Base-by-base conservation (phyloP, 1,140 invertebrate genomes). In the Trissolcus basalis region DNA sequence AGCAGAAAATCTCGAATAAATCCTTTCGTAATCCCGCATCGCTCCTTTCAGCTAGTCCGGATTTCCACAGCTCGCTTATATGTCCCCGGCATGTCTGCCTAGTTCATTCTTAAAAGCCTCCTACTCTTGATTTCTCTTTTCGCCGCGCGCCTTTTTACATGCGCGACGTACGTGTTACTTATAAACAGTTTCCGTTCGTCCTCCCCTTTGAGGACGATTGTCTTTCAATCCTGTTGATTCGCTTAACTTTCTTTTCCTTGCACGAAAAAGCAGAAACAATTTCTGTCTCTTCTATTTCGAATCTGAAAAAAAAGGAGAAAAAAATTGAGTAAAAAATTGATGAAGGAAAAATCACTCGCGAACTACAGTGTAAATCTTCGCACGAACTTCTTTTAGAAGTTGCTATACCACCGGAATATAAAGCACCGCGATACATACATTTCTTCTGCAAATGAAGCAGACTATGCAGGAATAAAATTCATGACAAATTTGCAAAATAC, bases 1-100 rank as follows among this genome's bases (percentile, higher is more conserved):
- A 77, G 71, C 79, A 80, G 84, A 86, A 88, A 86, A 87, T 87
- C 84, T 86, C 84, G 82, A 85, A 87, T 86, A 88, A 88, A 88
- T 88, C 87, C 87, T 82, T 83, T 80, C 80, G 85, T 87, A 88
- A 88, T 88, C 85, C 84, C 68, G 78, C 86, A 83, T 84, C 83
- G 82, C 79, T 86, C 82, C 84, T 87, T 86, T 87, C 85, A 86
- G 81, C 80, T 76, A 79, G 74, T 78, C 81, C 80, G 84, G 83
- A 87, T 86, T 87, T 86, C 58, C 80, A 81, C 80, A 80, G 80
- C 78, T 80, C 79, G 80, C 83, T 87, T 83, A 82, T 85, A 79
- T 83, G 74, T 77, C 79, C 79, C 79, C 67, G 68, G 36, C 53
- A 53, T 72, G 48, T 59, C 47, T 68, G 58, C 53, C 56, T 54